These are phyloP conservation scores for Caenorhabditis virilis DNA, from an alignment of 2,888 invertebrate genomes.

Conservation along the genomic window DNA sequence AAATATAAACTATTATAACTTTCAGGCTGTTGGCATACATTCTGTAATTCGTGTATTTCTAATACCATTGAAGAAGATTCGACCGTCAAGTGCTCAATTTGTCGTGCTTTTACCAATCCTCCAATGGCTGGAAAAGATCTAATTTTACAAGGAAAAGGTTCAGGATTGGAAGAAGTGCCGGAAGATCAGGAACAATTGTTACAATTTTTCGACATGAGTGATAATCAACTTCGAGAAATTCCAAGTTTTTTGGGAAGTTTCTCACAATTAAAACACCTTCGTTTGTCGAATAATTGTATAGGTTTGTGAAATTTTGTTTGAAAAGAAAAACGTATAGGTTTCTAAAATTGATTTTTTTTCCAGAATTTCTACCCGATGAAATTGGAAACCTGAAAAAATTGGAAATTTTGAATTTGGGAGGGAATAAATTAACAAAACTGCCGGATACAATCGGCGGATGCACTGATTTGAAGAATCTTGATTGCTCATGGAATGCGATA, in stretches of 20 bases:
- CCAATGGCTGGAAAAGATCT: constrained; percentile 94
- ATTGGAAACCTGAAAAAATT: constrained; percentile 72
- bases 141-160: constrained; percentile 83
- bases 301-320: not conserved
- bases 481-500: constrained; percentile 86
- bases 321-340: not conserved
- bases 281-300: constrained; percentile 71
- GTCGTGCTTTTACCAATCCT: no score
- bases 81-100: no score
- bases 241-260: constrained; percentile 72
- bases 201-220: constrained; percentile 87
- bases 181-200: constrained; percentile 72
- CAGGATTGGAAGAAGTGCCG: constrained; percentile 78
- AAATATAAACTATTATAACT: no score
- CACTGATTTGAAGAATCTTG: constrained; percentile 73
- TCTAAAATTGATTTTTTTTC: constrained; percentile 37
- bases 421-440: constrained; percentile 70
- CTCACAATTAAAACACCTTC: constrained; percentile 72
- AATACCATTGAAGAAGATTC: no score
- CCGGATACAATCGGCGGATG: constrained; percentile 69
- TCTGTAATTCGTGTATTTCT: no score
- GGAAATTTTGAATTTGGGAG: constrained; percentile 71
- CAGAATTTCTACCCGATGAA: constrained; percentile 70
- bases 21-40: no score
- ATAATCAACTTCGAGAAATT: constrained; percentile 80